Evolutionary conservation across 2,113 vertebrate genomes (phyloP), one percentile per base, ranked within the genome.

Genomic region (Pseudopodoces humilis): DNA sequence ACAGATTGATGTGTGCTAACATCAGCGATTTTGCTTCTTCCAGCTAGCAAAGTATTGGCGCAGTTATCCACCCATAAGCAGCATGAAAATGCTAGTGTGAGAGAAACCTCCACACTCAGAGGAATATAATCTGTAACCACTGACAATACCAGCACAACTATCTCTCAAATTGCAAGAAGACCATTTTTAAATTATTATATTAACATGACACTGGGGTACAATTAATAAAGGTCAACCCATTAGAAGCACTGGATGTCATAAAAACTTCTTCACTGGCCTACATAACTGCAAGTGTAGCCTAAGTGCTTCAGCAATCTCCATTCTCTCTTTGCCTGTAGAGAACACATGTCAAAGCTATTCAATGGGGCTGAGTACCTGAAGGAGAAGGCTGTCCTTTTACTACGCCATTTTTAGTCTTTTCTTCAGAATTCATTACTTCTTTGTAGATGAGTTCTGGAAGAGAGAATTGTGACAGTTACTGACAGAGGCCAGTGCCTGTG

Each of bases 401-500:
- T 96, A 99, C 99, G 8, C 99, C 99, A 79, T 99, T 99, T 98
- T 99, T 99, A 96, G 98, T 99, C 97, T 99, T 99, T 98, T 99
- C 99, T 98, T 99, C 99, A 82, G 99, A 99, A 98, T 99, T 99
- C 99, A 99, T 99, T 97, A 99, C 99, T 98, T 99, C 99, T 98
- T 99, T 99, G 98, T 99, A 99, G 98, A 99, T 99, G 85, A 99
- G 98, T 98, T 99, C 99, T 99, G 97, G 22, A 95, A 97, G 55
- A 95, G 35, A 98, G 30, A 96, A 86, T 83, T 44, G 35, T 23
- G 28, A 50, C 35, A 68, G 44, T 95, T 90, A 96, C 8, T 47
- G 60, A 76, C 11, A 77, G 52, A 56, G 83, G 35, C n/a, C 62
- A 28, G 16, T n/a, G 33, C 6, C 53, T 82, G 30, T 58, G 50